These are phyloP conservation scores for Adelosebastes latens DNA, from an alignment of 2,797 vertebrate genomes.

Conservation along the genomic window DNA sequence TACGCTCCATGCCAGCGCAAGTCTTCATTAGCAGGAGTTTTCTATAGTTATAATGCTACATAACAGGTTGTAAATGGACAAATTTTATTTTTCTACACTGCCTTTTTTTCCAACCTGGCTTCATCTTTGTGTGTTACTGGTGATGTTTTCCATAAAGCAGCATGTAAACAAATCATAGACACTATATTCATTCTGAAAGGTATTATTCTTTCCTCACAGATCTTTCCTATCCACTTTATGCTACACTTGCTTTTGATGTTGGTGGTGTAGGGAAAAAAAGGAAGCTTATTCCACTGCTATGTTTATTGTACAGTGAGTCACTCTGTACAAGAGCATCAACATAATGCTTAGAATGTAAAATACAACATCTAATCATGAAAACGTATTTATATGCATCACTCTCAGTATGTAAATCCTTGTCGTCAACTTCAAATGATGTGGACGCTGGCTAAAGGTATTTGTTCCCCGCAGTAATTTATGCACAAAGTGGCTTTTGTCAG, in stretches of 20 bases:
- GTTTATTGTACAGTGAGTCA: conserved; percentile 5
- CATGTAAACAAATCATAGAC: not conserved
- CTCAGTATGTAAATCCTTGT: conserved; percentile 86
- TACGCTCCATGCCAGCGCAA: not conserved
- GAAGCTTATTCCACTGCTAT: not conserved
- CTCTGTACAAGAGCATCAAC: conserved; percentile 23
- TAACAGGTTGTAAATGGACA: not conserved
- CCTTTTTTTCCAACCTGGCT: not conserved
- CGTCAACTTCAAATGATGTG: conserved; percentile 88
- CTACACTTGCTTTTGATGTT: conserved; percentile 21
- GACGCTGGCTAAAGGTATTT: conserved; percentile 87
- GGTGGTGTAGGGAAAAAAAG: not conserved
- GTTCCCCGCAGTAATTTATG: conserved; percentile 91
- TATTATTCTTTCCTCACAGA: not conserved
- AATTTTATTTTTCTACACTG: not conserved
- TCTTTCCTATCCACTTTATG: not conserved
- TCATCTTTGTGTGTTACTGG: conserved; percentile 4
- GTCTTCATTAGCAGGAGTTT: not conserved
- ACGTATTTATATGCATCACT: conserved; percentile 59
- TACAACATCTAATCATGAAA: conserved; percentile 45
- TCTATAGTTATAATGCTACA: not conserved
- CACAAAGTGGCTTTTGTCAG: conserved; percentile 91
- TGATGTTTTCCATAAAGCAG: conserved; percentile 3
- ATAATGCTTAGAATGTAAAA: conserved; percentile 45
- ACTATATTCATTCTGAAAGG: not conserved